phyloP scores from a whole-genome alignment of 1,140 invertebrate species.

The Apis dorsata region DNA sequence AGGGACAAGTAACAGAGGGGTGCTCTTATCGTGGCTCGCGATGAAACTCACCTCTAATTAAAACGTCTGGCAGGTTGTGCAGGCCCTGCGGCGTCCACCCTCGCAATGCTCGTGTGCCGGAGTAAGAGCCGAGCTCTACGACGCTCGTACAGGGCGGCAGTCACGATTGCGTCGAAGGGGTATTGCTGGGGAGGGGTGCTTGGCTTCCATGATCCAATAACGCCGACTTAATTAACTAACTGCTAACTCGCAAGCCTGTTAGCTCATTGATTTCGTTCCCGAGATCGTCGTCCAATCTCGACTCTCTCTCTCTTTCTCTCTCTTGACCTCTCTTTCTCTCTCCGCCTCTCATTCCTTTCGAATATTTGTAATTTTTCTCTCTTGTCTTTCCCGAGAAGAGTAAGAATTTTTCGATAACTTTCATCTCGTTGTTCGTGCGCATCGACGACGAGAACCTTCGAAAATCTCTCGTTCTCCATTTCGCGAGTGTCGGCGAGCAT shows the following conservation, averaged over 20 bases:
- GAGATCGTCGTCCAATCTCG: constrained; percentile 42
- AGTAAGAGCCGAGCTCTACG: constrained; percentile 50
- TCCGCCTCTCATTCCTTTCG: not conserved
- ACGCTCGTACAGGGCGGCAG: constrained; percentile 41
- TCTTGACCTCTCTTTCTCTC: not conserved
- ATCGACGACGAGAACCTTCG: not conserved
- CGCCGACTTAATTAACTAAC: constrained; percentile 80
- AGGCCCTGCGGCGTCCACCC: constrained; percentile 73
- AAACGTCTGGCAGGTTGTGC: constrained; percentile 76
- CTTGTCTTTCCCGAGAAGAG: not conserved
- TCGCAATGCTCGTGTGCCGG: constrained; percentile 58
- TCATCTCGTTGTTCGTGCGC: not conserved
- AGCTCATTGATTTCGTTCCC: constrained; percentile 77
- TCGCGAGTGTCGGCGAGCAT: not conserved
- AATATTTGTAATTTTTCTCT: not conserved
- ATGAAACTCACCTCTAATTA: constrained; percentile 79
- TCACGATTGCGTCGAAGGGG: constrained; percentile 40
- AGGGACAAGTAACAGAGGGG: constrained; percentile 46
- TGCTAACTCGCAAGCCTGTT: constrained; percentile 79
- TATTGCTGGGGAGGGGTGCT: constrained; percentile 66
- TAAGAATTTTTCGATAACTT: not conserved
- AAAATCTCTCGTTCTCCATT: not conserved
- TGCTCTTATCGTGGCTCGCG: constrained; percentile 66
- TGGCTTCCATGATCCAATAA: constrained; percentile 80
- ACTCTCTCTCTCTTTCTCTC: not conserved